Percentiles rank a stretch among this genome's conserved stretches.
These are phyloP conservation scores for Campoletis sonorensis DNA, from an alignment of 1,140 invertebrate genomes.

Conservation along the genomic window DNA sequence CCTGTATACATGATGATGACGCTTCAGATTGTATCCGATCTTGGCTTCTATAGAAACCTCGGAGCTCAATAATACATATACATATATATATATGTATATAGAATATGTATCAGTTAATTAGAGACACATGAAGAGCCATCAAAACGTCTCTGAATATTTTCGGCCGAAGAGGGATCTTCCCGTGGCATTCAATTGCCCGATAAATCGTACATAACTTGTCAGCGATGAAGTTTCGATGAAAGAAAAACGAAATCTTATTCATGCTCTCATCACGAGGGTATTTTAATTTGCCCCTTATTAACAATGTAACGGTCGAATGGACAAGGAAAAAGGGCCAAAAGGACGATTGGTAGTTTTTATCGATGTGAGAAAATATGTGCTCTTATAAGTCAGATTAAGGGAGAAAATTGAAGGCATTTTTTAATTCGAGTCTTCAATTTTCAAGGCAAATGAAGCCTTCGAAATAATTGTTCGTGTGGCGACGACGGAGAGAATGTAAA, in stretches of 20 bases:
- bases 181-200: conserved; percentile 26
- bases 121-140: conserved; percentile 5
- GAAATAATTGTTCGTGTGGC: too few species aligned
- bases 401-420: too few species aligned
- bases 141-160: background rate
- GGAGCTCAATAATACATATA: background rate
- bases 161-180: background rate
- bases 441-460: too few species aligned
- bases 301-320: background rate
- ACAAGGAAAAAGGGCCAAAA: background rate
- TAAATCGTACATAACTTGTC: conserved; percentile 17
- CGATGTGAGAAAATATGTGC: background rate
- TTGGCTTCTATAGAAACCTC: background rate
- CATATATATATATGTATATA: background rate
- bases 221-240: background rate
- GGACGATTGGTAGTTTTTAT: background rate
- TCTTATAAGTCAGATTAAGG: background rate
- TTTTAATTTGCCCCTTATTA: conserved; percentile 8
- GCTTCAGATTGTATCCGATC: conserved; percentile 3
- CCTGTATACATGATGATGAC: conserved; percentile 26
- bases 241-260: conserved; percentile 11
- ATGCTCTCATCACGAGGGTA: background rate
- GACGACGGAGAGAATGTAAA: too few species aligned
- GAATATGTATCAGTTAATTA: conserved; percentile 22
- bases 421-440: too few species aligned